Percentiles rank a stretch among this genome's conserved stretches.
Conservation (phyloP, 2,888 invertebrate species). For the Ferdinandea cuprea region DNA sequence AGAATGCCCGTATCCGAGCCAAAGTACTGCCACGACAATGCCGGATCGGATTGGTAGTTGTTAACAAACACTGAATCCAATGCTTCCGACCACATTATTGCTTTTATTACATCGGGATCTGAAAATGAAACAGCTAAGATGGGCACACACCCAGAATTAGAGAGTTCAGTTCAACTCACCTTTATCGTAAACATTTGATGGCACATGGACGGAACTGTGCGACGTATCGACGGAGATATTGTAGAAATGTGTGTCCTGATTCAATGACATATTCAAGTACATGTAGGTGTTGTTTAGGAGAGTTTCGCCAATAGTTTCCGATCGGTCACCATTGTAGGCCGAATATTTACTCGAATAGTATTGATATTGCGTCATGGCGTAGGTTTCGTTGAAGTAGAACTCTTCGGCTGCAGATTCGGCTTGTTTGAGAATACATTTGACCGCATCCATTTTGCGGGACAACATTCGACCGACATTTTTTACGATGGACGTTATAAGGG, state of each 20-base stretch:
- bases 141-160: background rate
- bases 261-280: constrained; percentile 86
- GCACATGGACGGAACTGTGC: constrained; percentile 95
- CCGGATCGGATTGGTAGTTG: constrained; percentile 95
- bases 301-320: constrained; percentile 78
- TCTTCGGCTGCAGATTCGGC: constrained; percentile 88
- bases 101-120: constrained; percentile 86
- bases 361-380: constrained; percentile 79
- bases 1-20: constrained; percentile 97
- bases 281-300: constrained; percentile 79
- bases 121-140: constrained; percentile 36
- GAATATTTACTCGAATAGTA: constrained; percentile 95
- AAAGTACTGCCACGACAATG: constrained; percentile 98
- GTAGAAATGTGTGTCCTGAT: constrained; percentile 92
- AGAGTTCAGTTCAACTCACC: constrained; percentile 84
- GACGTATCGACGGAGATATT: constrained; percentile 91
- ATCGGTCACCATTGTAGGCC: constrained; percentile 80
- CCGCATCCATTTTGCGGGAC: constrained; percentile 94
- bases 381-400: constrained; percentile 84
- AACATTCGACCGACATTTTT: constrained; percentile 93
- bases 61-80: constrained; percentile 92
- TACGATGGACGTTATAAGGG: constrained; percentile 90
- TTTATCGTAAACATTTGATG: constrained; percentile 95
- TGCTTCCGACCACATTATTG: constrained; percentile 95
- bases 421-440: constrained; percentile 90